phyloP scores from a whole-genome alignment of 1,140 invertebrate genomes.

The Maconellicoccus hirsutus region DNA sequence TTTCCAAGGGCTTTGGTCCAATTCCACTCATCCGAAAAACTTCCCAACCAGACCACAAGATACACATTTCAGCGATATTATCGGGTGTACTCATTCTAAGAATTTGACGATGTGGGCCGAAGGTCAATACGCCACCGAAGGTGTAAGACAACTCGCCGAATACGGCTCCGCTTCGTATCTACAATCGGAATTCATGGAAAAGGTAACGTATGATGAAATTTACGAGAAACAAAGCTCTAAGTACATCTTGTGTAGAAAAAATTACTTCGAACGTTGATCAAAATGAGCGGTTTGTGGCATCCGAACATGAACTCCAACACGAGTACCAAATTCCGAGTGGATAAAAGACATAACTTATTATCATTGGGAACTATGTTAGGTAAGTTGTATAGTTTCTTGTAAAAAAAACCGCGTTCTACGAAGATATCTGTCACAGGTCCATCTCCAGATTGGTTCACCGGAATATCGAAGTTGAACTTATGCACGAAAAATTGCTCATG shows the following conservation, averaged over 20 bases:
- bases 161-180: constrained; percentile 84
- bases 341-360: constrained; percentile 74
- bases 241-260: constrained; percentile 47
- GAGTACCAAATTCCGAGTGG: constrained; percentile 71
- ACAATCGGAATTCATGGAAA: constrained; percentile 77
- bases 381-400: constrained; percentile 30
- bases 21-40: constrained; percentile 90
- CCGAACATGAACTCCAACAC: constrained; percentile 83
- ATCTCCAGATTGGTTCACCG: constrained; percentile 92
- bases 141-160: constrained; percentile 85
- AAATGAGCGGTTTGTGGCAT: constrained; percentile 86
- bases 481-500: constrained; percentile 82
- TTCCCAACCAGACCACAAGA: constrained; percentile 77
- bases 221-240: not conserved
- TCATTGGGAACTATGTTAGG: constrained; percentile 91
- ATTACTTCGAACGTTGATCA: constrained; percentile 82
- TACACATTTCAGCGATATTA: constrained; percentile 95
- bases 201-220: constrained; percentile 36
- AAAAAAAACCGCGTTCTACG: not conserved
- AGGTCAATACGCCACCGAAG: constrained; percentile 78
- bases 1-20: constrained; percentile 94
- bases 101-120: constrained; percentile 92
- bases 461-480: constrained; percentile 72
- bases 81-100: constrained; percentile 84
- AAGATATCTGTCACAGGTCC: constrained; percentile 44